Conservation (phyloP, 2,888 invertebrate genomes). For the Beris chalybata region DNA sequence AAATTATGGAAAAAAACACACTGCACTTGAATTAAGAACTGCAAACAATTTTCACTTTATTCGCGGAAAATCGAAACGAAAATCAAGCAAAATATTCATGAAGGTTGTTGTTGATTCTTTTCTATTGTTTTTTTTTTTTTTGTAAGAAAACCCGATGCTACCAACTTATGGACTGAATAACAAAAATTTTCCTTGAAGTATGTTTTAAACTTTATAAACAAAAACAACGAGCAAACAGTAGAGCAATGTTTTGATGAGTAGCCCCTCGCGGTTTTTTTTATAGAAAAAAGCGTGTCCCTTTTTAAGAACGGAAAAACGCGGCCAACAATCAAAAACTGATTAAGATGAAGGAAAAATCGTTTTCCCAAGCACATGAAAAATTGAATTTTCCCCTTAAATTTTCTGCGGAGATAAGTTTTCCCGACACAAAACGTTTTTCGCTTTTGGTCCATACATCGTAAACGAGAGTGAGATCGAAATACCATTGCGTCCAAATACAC, state of each 20-base stretch:
- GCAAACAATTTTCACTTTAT: too few species aligned
- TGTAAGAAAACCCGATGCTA: too few species aligned
- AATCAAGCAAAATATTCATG: too few species aligned
- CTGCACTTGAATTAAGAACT: too few species aligned
- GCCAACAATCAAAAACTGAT: constrained; percentile 38
- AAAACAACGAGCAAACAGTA: neutral
- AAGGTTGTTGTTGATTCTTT: too few species aligned
- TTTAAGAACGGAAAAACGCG: constrained; percentile 36
- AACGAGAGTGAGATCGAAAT: constrained; percentile 6
- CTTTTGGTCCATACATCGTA: constrained; percentile 12
- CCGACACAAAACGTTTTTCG: constrained; percentile 32
- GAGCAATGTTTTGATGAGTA: too few species aligned
- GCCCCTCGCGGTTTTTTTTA: too few species aligned
- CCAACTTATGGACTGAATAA: too few species aligned
- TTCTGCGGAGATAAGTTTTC: constrained; percentile 35
- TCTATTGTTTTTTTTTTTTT: too few species aligned
- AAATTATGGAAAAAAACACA: too few species aligned
- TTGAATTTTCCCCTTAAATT: constrained; percentile 37
- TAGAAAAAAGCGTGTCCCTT: neutral
- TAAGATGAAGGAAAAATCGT: constrained; percentile 36
- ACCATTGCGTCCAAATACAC: constrained; percentile 17
- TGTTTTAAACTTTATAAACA: neutral
- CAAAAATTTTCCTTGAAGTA: too few species aligned
- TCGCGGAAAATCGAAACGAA: too few species aligned
- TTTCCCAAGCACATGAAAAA: constrained; percentile 36